Base-by-base conservation (phyloP, 1,140 invertebrate species). In the Sminthurinus signatus region DNA sequence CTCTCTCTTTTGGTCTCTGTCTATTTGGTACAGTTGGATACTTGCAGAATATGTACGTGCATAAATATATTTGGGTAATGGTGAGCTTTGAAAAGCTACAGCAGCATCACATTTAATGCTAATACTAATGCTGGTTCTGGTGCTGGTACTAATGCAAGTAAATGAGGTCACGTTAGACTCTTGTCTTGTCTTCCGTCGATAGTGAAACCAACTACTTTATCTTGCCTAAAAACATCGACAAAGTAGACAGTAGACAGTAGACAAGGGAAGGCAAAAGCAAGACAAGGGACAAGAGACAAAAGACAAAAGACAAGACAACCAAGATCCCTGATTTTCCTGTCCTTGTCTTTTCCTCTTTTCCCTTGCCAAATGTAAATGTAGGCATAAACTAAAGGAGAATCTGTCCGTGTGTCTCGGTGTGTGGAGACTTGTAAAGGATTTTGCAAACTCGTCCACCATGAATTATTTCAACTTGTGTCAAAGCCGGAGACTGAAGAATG, bases 181-280 rank as follows among this genome's bases (percentile, higher is more conserved):
- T 52, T 28, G 5, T 14, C 28, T 25, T 5, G 4, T 52, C 32
- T 36, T n/a, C n/a, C 32, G 32, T 36, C n/a, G n/a, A n/a, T n/a
- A n/a, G n/a, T n/a, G n/a, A n/a, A n/a, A n/a, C n/a, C n/a, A 29
- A 52, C 50, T 52, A 52, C 50, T 52, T 52, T 52, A 52, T 52
- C 50, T 52, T 52, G 21, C 25, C 23, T 29, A 2, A 2, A 10
- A 14, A 14, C 46, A 14, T 14, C 46, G 5, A 14, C 46, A 48
- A 48, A 15, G 8, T 19, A 5, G 46, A 8, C 36, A 39, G 8
- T 17, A 39, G 8, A 39, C 36, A 10, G 17, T 39, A 17, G 8
- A 10, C 8, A 10, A 39, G 21, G 10, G 19, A 19, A 48, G n/a
- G 46, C 46, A 8, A 23, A 48, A 23, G 19, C 19, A 48, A 48